A percentile compares a stretch with the other conserved stretches of the same genome.
phyloP scores from a whole-genome alignment of 2,113 vertebrate genomes.

The Sinocyclocheilus rhinocerous region DNA sequence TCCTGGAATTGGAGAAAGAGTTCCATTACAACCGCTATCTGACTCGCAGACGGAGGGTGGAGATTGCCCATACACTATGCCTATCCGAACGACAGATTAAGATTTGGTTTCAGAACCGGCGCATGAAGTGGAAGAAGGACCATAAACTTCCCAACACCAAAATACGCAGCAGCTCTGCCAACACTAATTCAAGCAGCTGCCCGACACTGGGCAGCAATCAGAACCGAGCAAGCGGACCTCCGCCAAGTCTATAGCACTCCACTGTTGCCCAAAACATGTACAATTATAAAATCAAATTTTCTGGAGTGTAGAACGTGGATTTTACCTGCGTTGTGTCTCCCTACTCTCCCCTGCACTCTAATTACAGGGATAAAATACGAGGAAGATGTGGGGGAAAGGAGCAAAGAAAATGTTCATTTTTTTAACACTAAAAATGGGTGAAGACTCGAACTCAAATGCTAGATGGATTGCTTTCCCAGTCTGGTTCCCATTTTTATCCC shows the following conservation, averaged over 20 bases:
- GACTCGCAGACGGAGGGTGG: slow-evolving; percentile 91
- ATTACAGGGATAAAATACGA: slow-evolving; percentile 59
- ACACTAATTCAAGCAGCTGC: slow-evolving; percentile 71
- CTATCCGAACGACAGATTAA: slow-evolving; percentile 97
- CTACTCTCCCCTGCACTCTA: slow-evolving; percentile 40
- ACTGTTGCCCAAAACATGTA: slow-evolving; percentile 58
- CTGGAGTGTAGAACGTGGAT: slow-evolving; percentile 51
- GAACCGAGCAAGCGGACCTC: slow-evolving; percentile 76
- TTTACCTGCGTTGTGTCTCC: slow-evolving; percentile 36
- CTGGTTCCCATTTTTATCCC: slow-evolving; percentile 53
- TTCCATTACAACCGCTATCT: slow-evolving; percentile 98
- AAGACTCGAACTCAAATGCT: slow-evolving; percentile 57
- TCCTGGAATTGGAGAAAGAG: slow-evolving; percentile 97
- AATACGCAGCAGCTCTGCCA: slow-evolving; percentile 78
- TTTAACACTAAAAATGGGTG: slow-evolving; percentile 46
- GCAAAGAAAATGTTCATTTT: slow-evolving; percentile 44
- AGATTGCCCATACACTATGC: slow-evolving; percentile 92
- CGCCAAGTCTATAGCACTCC: slow-evolving; percentile 77
- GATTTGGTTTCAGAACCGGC: slow-evolving; percentile 98
- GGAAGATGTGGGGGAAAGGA: slow-evolving; percentile 41
- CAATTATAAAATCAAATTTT: slow-evolving; percentile 65
- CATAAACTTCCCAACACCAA: slow-evolving; percentile 98
- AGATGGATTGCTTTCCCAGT: slow-evolving; percentile 51
- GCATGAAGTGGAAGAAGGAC: slow-evolving; percentile 99
- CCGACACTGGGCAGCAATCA: slow-evolving; percentile 76